These are phyloP conservation scores for Hydropsyche tenuis DNA, from an alignment of 1,140 invertebrate genomes.

Conservation along the genomic window DNA sequence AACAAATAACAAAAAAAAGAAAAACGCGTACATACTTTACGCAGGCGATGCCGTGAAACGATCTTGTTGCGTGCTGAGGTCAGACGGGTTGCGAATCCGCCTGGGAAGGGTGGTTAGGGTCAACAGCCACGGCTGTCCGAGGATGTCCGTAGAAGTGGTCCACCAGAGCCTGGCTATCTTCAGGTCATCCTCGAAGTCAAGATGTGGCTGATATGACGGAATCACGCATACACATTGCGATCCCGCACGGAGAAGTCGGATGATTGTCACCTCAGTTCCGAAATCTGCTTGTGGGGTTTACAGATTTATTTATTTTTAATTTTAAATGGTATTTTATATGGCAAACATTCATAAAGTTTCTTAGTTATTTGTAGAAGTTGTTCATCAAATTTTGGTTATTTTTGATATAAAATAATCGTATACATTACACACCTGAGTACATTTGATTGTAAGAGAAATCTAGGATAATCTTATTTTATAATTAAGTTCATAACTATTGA, in stretches of 20 bases:
- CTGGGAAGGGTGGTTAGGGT: slow-evolving; percentile 14
- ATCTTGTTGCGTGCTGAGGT: slow-evolving; percentile 31
- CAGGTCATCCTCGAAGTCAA: background rate
- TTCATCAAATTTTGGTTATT: no score
- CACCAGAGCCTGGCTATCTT: background rate
- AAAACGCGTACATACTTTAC: background rate
- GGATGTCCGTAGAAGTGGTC: background rate
- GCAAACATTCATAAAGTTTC: no score
- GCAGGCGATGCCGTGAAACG: slow-evolving; percentile 22
- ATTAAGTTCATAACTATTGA: no score
- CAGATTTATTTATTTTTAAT: no score
- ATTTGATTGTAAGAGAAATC: no score
- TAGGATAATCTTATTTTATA: no score
- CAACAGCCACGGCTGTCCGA: slow-evolving; percentile 13
- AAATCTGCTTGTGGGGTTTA: no score
- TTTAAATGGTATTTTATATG: no score
- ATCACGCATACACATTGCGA: background rate
- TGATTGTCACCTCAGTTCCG: no score
- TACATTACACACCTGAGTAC: no score
- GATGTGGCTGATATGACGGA: background rate
- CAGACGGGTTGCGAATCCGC: slow-evolving; percentile 5
- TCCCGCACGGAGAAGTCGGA: background rate
- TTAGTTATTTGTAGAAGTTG: no score
- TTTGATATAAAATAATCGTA: no score
- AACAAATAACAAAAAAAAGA: background rate